phyloP scores from a whole-genome alignment of 2,888 invertebrate genomes.

The Erebia palarica region DNA sequence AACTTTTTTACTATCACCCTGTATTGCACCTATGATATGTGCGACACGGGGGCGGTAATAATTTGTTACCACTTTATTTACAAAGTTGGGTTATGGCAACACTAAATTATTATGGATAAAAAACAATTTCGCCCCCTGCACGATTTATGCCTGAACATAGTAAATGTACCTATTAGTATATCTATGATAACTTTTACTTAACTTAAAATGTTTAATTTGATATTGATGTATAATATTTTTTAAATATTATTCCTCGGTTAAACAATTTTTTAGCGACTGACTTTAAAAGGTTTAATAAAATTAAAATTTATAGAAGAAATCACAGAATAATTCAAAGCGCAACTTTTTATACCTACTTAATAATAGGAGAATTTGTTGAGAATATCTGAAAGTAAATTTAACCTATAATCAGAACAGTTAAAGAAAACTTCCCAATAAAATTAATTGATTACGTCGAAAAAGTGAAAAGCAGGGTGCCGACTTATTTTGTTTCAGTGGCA shows the following conservation, averaged over 20 bases:
- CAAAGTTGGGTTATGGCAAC: constrained; percentile 69
- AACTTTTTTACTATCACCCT: constrained; percentile 75
- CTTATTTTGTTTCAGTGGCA: constrained; percentile 78
- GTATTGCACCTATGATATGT: constrained; percentile 81
- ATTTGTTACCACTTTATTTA: constrained; percentile 78
- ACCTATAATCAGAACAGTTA: constrained; percentile 12
- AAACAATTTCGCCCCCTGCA: constrained; percentile 55
- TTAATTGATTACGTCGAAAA: constrained; percentile 75
- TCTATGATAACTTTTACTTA: too few relatives aligned
- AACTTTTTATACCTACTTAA: not conserved
- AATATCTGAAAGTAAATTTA: constrained; percentile 4
- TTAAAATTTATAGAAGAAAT: too few relatives aligned
- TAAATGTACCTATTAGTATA: not conserved
- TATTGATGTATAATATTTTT: too few relatives aligned
- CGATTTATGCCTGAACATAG: constrained; percentile 38
- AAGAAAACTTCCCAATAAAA: constrained; percentile 25
- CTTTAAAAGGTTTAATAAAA: too few relatives aligned
- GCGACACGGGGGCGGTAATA: constrained; percentile 57
- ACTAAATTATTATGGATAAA: constrained; percentile 63
- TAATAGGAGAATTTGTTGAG: not conserved
- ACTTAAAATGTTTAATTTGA: too few relatives aligned
- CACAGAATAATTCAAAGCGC: not conserved
- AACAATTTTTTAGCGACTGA: too few relatives aligned
- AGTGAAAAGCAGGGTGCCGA: constrained; percentile 70
- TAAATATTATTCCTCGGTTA: too few relatives aligned